A percentile compares a stretch with the other conserved stretches of the same genome.
phyloP scores from a whole-genome alignment of 1,140 invertebrate genomes.

The Oncopodura yosiiana region DNA sequence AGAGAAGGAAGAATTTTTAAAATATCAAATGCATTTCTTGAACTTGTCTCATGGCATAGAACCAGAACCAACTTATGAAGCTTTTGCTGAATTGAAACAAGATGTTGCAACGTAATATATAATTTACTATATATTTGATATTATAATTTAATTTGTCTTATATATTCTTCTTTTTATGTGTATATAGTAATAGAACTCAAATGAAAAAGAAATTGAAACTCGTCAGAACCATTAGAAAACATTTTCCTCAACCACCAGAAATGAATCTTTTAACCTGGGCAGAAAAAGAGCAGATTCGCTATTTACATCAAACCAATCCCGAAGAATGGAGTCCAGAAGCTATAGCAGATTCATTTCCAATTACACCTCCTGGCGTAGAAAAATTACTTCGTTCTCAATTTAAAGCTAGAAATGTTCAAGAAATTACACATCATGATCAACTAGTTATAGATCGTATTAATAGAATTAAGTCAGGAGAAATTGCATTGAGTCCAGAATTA shows the following conservation, averaged over 20 bases:
- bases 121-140: no score
- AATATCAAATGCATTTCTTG: no score
- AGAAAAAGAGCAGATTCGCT: constrained; percentile 70
- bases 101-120: no score
- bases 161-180: no score
- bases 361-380: constrained; percentile 45
- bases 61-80: no score
- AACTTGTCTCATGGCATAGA: no score
- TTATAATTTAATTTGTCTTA: no score
- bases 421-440: constrained; percentile 19
- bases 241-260: constrained; percentile 54
- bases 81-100: no score
- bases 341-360: constrained; percentile 69
- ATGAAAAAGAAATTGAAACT: background rate
- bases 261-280: constrained; percentile 68
- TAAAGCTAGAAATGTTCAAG: background rate
- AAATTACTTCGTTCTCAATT: constrained; percentile 14
- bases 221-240: constrained; percentile 47
- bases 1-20: no score
- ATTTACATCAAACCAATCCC: constrained; percentile 55
- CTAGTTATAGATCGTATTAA: constrained; percentile 1
- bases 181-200: no score
- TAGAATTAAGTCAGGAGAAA: constrained; percentile 20
- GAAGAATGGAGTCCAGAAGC: constrained; percentile 60
- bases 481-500: constrained; percentile 23